Percentiles rank a stretch among this genome's conserved stretches.
These are phyloP conservation scores for Drosophila cracens DNA, from an alignment of 2,888 invertebrate genomes.

Conservation along the genomic window DNA sequence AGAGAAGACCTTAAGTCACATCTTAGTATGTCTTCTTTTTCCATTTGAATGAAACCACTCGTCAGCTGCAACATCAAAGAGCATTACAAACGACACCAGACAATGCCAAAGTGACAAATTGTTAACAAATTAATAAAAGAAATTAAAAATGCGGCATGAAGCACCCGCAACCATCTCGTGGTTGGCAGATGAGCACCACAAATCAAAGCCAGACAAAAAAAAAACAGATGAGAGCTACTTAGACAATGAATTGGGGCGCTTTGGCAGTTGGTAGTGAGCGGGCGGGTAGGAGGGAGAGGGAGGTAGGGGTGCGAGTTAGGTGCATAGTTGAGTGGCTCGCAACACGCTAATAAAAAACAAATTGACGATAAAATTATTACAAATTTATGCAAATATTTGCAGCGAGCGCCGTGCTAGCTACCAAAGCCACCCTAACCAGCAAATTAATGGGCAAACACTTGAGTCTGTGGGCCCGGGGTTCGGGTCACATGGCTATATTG, in stretches of 20 bases:
- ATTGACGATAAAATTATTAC: constrained; percentile 83
- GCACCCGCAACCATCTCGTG: constrained; percentile 37
- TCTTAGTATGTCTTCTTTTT: not conserved
- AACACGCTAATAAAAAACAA: constrained; percentile 83
- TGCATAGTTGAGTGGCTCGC: constrained; percentile 59
- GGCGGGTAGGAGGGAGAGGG: not conserved
- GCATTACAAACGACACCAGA: constrained; percentile 23
- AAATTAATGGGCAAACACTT: constrained; percentile 79
- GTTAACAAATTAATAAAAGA: constrained; percentile 73
- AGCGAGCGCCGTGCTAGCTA: constrained; percentile 31
- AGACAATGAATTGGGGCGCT: constrained; percentile 26
- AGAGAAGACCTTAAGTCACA: not conserved
- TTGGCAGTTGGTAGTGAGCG: constrained; percentile 9
- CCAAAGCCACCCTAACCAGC: constrained; percentile 50
- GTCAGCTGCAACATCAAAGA: constrained; percentile 50
- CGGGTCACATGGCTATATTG: constrained; percentile 53
- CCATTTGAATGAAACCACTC: constrained; percentile 29
- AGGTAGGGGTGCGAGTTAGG: constrained; percentile 22
- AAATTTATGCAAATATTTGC: constrained; percentile 84
- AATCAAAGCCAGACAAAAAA: constrained; percentile 60
- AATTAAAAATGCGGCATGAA: constrained; percentile 42
- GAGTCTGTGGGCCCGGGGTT: constrained; percentile 36
- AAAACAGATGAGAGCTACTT: constrained; percentile 43
- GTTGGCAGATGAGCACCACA: constrained; percentile 62
- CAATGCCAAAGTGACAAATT: constrained; percentile 72